Evolutionary conservation across 2,888 invertebrate genomes (phyloP), one percentile per base, ranked within the genome.

Genomic region (Napeogenes sylphis): DNA sequence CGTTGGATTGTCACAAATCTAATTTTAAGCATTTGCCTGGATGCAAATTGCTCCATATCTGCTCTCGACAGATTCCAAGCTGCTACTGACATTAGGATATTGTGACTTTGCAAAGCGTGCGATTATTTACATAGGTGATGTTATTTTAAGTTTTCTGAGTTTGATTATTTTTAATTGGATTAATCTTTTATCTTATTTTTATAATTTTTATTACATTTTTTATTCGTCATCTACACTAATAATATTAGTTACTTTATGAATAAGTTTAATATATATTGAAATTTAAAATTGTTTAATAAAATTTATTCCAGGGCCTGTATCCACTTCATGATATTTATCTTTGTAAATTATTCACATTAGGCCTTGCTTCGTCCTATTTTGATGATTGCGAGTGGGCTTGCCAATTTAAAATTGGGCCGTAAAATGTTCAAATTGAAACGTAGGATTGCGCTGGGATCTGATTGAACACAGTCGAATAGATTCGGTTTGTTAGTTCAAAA

Each of bases 1-100:
- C 70, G 71, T 66, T 68, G 68, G 68, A 64, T 69, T 70, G 75
- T 75, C 75, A 76, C 82, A 75, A 79, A 82, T 82, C 83, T 84
- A 84, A 85, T 83, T 84, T 80, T 77, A 76, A 75, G 66, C 70
- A 72, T 68, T 64, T 67, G 62, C 72, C 67, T 63, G 64, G 12
- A 60, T 66, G 73, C 75, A 77, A 77, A 79, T 79, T 81, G 78
- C 73, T 73, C 76, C 75, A 77, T 61, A 67, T 70, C 62, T 62
- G 67, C 59, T 47, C 65, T 47, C 47, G 54, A 63, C 65, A 55
- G 33, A 35, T 32, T 47, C 58, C 54, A 57, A 35, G 46, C 59
- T 59, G 58, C 38, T 4, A 33, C 46, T 46, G 62, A 57, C 57
- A 57, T 45, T 53, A 55, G 47, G 59, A 54, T 45, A 51, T 30